Conservation (phyloP, 2,888 invertebrate species). For the Tenthredo livida region DNA sequence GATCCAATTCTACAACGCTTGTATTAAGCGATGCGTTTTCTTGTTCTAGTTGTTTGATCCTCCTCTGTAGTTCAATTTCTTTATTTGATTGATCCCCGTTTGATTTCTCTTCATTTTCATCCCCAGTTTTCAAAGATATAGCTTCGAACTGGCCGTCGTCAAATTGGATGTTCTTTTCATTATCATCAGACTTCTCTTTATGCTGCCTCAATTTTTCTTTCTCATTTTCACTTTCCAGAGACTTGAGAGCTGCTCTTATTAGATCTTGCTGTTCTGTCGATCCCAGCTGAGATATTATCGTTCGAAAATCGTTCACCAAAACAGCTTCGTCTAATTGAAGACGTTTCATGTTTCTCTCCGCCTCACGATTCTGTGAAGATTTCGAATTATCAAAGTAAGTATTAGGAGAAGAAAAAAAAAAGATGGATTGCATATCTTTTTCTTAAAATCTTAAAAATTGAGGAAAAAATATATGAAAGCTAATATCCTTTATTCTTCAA, state of each 20-base stretch:
- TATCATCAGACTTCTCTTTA: conserved; percentile 66
- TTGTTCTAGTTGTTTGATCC: conserved; percentile 80
- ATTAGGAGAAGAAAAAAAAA: background rate
- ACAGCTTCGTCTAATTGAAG: conserved; percentile 71
- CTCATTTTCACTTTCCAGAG: conserved; percentile 70
- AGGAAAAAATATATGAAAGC: background rate
- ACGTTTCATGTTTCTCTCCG: conserved; percentile 72
- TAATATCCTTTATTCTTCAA: background rate
- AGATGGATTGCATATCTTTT: background rate
- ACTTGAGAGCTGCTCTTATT: conserved; percentile 70
- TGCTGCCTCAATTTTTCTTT: conserved; percentile 56
- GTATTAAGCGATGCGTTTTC: conserved; percentile 81
- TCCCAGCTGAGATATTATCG: conserved; percentile 73
- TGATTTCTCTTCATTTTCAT: conserved; percentile 57
- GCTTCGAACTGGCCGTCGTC: conserved; percentile 62
- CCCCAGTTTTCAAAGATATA: conserved; percentile 60
- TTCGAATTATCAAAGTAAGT: background rate
- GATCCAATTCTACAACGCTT: conserved; percentile 87
- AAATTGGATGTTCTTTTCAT: conserved; percentile 64
- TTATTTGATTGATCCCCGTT: conserved; percentile 57
- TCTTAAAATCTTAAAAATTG: background rate
- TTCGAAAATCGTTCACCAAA: conserved; percentile 73
- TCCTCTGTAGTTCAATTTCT: conserved; percentile 76
- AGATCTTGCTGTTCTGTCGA: conserved; percentile 73
- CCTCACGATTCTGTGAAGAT: conserved; percentile 70